These are phyloP conservation scores for Macrotrachela quadricornifera DNA, from an alignment of 1,140 invertebrate genomes.

Conservation along the genomic window DNA sequence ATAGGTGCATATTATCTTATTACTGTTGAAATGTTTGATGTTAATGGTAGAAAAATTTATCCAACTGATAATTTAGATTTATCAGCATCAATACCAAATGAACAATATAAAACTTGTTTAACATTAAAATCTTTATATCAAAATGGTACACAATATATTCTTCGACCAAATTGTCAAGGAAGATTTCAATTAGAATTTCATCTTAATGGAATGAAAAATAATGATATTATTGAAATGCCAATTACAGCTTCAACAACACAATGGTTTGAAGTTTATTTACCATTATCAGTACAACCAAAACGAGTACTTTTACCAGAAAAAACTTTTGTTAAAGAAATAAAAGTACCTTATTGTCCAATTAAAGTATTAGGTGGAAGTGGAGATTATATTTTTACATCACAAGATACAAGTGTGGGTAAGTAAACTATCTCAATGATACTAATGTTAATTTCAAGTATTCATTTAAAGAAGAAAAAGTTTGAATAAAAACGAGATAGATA, in stretches of 20 bases:
- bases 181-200: neutral
- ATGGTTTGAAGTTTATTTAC: neutral
- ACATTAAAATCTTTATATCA: too few relatives aligned
- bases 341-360: neutral
- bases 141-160: too few relatives aligned
- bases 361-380: neutral
- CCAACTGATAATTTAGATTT: neutral
- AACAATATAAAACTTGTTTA: too few relatives aligned
- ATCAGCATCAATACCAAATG: neutral
- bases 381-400: conserved; percentile 2
- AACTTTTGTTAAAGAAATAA: neutral
- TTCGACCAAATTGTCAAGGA: neutral
- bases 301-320: neutral
- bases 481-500: too few relatives aligned
- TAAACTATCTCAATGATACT: too few relatives aligned
- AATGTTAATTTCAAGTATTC: too few relatives aligned
- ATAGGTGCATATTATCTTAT: neutral
- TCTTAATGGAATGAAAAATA: neutral
- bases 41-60: neutral
- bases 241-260: neutral
- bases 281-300: neutral
- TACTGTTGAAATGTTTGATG: neutral
- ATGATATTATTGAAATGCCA: neutral
- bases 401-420: neutral
- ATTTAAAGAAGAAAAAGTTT: too few relatives aligned